Base-by-base conservation (phyloP, 2,888 invertebrate species). In the Euspilapteryx auroguttella region DNA sequence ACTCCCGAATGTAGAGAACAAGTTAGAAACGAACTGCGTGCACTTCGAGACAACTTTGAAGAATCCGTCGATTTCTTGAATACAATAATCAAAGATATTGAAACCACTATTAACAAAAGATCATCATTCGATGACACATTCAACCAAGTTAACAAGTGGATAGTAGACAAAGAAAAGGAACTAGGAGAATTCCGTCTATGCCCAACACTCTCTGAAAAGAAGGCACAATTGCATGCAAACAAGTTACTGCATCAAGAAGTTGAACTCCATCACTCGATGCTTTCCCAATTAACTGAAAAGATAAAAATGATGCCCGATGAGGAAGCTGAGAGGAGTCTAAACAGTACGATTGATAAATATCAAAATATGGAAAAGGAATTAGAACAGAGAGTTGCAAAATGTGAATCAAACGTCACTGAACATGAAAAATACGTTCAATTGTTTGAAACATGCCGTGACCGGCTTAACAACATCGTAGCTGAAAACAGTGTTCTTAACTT, bases 111-210 rank as follows among this genome's bases (percentile, higher is more conserved):
- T 35, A 87, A 94, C 52, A 92, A 94, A 44, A 82, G 94, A 57
- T 90, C 92, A 3, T 93, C 94, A 1, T 93, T 96, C 54, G 94
- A 95, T 53, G 94, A 95, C 43, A 93, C 91, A 36, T 88, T 90
- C 40, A 85, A 86, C 25, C 93, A 94, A 78, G 85, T 94, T 5
- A 85, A 87, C 39, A 83, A 86, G 48, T 96, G 95, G 90, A 80
- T 96, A 14, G 79, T 80, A 30, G 93, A 93, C 1, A 87, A 89
- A 50, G 79, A 81, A 27, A 87, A 87, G 49, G 73, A 93, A 20
- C 81, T 85, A 2, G 82, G 83, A 21, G 83, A 83, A 28, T 79
- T 84, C 29, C 84, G 86, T 38, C 61, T 90, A 3, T 84, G 90
- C 44, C 82, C 92, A 1, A 89, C 87, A 1, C 69, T 96, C 27